Evolutionary conservation across 2,888 invertebrate species (phyloP), one percentile per base, ranked within the genome.

Genomic region (Allophyes oxyacanthae): DNA sequence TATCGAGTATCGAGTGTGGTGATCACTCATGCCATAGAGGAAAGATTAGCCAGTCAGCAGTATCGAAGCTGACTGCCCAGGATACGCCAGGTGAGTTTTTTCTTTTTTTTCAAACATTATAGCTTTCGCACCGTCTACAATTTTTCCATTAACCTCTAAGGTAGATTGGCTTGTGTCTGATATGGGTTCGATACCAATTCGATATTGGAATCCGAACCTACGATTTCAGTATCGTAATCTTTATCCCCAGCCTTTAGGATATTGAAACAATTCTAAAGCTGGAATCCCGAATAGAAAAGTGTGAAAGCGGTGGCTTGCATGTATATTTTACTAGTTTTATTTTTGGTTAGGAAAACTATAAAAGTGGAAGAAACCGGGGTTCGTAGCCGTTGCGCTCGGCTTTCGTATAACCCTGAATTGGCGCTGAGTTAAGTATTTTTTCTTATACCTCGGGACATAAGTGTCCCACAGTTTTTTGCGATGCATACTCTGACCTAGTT

Each of bases 241-340:
- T 64, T 54, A 59, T 59, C 51, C 69, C 33, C 51, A 63, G 52
- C 30, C 43, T 53, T 58, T 43, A 52, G 55, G 44, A 64, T 59
- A 73, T 64, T 69, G 64, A 56, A 65, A 70, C 53, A 51, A 70
- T 70, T 58, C 52, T 46, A 64, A 56, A 65, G 43, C 62, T 38
- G 14, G 42, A 56, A 52, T 49, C 53, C 36, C 10, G 38, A 53
- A 58, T 37, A 14, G 51, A n/a, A 56, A 58, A 54, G 51, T 61
- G 65, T 56, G 37, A 43, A 48, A 43, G 15, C 40, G 34, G 37
- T 20, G 26, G 25, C 34, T 34, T 49, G 44, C 57, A 57, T 49
- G 10, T 48, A 45, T 57, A 45, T 50, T 46, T 8, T 38, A 6
- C 54, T 50, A 36, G 32, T 32, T 57, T 58, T 32, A 30, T 43